phyloP scores from a whole-genome alignment of 2,113 vertebrate genomes.

The Agelaius tricolor region DNA sequence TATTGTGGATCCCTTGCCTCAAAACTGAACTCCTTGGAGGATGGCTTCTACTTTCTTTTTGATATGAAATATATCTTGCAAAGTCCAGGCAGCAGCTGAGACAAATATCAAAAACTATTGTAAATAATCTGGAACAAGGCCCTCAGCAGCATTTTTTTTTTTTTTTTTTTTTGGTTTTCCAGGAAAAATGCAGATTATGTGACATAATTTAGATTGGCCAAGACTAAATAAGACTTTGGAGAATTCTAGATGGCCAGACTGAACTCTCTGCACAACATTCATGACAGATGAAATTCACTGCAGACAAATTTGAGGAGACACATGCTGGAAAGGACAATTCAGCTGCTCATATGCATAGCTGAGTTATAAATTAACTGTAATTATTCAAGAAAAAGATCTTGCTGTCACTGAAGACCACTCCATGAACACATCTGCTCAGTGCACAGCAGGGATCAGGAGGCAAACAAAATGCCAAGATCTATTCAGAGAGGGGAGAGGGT shows the following conservation, averaged over 20 bases:
- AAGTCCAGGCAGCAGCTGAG: background rate
- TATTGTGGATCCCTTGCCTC: background rate
- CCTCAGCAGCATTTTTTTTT: background rate
- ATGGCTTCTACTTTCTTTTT: background rate
- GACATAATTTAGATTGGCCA: background rate
- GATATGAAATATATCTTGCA: background rate
- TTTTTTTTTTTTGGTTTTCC: no score
- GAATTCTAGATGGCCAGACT: background rate
- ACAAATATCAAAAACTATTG: background rate
- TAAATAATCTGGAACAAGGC: background rate
- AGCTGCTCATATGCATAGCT: background rate
- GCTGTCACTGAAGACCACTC: background rate
- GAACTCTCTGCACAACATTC: background rate
- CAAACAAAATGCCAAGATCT: background rate
- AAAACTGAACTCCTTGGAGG: background rate
- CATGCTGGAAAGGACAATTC: background rate
- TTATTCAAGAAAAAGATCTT: conserved; percentile 19
- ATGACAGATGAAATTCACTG: background rate
- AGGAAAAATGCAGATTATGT: background rate
- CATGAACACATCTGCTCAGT: background rate
- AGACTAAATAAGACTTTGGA: conserved; percentile 6
- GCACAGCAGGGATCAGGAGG: background rate
- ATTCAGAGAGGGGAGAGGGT: background rate
- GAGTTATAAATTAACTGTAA: conserved; percentile 31
- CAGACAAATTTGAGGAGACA: conserved; percentile 32